These are phyloP conservation scores for Phrynocephalus guinanensis DNA, from an alignment of 2,797 vertebrate species.

Conservation along the genomic window DNA sequence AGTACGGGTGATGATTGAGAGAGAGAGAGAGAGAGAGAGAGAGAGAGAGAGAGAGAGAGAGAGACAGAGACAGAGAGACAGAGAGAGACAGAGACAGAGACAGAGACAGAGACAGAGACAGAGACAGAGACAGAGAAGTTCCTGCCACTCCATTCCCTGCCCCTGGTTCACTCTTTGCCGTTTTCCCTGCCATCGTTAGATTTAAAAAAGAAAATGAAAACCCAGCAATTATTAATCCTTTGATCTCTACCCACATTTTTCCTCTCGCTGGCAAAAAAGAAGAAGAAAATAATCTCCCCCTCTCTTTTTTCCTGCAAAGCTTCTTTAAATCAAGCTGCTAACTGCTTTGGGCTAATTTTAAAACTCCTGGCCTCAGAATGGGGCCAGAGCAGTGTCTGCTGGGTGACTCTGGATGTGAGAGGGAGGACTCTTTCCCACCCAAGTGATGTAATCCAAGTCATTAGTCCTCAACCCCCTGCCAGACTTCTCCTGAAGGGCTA, in stretches of 20 bases:
- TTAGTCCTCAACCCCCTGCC: not conserved
- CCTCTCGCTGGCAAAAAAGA: not conserved
- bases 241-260: constrained; percentile 29
- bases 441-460: constrained; percentile 48
- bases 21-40: not conserved
- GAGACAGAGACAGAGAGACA: not conserved
- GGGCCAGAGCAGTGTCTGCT: not conserved
- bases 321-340: constrained; percentile 50
- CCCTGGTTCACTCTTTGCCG: not conserved
- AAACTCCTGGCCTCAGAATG: constrained; percentile 45
- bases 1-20: not conserved
- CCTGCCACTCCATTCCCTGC: not conserved
- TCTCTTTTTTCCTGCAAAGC: constrained; percentile 46
- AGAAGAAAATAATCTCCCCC: constrained; percentile 41
- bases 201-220: not conserved
- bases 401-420: not conserved
- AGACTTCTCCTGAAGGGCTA: too few species aligned
- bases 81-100: not conserved
- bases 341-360: constrained; percentile 49
- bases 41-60: not conserved
- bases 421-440: not conserved
- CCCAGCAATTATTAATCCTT: constrained; percentile 5
- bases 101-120: not conserved
- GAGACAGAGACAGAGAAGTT: not conserved
- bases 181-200: not conserved